Conservation (phyloP, 2,797 vertebrate species). For the Pseudochaenichthys georgianus region DNA sequence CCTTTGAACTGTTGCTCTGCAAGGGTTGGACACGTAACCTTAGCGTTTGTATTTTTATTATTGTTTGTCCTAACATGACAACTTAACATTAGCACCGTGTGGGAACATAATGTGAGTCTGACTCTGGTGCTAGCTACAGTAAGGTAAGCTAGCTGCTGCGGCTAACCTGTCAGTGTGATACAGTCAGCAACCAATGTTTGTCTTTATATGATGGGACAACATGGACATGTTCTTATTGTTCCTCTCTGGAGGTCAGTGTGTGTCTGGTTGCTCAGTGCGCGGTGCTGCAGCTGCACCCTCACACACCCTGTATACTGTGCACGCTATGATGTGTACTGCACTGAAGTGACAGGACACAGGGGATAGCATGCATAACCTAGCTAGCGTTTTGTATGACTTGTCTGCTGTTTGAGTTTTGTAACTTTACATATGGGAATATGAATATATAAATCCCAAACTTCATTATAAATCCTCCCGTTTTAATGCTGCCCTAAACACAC, state of each 20-base stretch:
- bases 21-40: not conserved
- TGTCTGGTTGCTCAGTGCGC: slow-evolving; percentile 14
- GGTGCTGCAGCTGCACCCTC: not conserved
- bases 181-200: not conserved
- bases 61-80: not conserved
- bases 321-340: not conserved
- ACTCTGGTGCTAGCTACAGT: not conserved
- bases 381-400: not conserved
- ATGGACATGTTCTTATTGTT: not conserved
- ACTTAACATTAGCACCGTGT: slow-evolving; percentile 3
- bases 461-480: not conserved
- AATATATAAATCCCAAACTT: not conserved
- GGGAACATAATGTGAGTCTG: not conserved
- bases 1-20: slow-evolving; percentile 75
- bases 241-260: not conserved
- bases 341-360: not conserved
- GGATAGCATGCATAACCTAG: too few relatives aligned
- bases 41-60: not conserved
- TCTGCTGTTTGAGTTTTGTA: not conserved
- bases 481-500: not conserved
- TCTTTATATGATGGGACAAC: not conserved
- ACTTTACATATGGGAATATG: not conserved
- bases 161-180: slow-evolving; percentile 21
- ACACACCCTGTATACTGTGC: not conserved
- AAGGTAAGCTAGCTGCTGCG: slow-evolving; percentile 36